Base-by-base conservation (phyloP, 1,140 invertebrate genomes). In the Euura saliciscinereae region DNA sequence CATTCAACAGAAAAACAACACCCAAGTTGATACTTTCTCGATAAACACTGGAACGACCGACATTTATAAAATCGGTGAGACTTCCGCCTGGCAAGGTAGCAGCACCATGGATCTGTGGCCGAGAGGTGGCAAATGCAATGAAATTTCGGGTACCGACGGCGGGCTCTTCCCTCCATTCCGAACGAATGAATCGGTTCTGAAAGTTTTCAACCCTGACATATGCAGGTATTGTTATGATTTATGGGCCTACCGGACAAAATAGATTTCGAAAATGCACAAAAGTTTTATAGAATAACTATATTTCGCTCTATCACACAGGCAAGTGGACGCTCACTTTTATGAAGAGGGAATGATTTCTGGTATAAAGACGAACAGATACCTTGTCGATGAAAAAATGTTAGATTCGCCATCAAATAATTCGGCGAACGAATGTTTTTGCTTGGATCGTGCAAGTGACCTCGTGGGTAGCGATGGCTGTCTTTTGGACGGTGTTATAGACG, bases 111-210 rank as follows among this genome's bases (percentile, higher is more conserved):
- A 82, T 43, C 79, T 84, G 6, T 91, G 91, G 90, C 82, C 68
- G 75, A 79, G 5, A 76, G 85, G 67, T 82, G 84, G 86, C 0
- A 79, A 83, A 0, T 93, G 92, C 76, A 92, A 92, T 77, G 87
- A 86, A 78, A 88, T 93, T 75, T 91, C 91, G 69, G 92, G 92
- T 0, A 91, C 91, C 0, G 92, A 93, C 78, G 86, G 90, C 4
- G 90, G 89, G 0, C 87, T 91, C 28, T 93, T 89, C 83, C 83
- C 90, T 4, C 91, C 92, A 0, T 89, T 91, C 71, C 79, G 90
- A 2, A 83, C 87, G 28, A 84, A 84, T 2, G 79, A 84, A 0
- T 84, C 87, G 3, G 84, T 85, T 5, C 73, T 93, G n/a, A 89
- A 89, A 71, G 89, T 90, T 4, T 89, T 91, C 66, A 91, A 89